These are phyloP conservation scores for Ciconia nigra DNA, from an alignment of 2,797 vertebrate genomes.

Conservation along the genomic window DNA sequence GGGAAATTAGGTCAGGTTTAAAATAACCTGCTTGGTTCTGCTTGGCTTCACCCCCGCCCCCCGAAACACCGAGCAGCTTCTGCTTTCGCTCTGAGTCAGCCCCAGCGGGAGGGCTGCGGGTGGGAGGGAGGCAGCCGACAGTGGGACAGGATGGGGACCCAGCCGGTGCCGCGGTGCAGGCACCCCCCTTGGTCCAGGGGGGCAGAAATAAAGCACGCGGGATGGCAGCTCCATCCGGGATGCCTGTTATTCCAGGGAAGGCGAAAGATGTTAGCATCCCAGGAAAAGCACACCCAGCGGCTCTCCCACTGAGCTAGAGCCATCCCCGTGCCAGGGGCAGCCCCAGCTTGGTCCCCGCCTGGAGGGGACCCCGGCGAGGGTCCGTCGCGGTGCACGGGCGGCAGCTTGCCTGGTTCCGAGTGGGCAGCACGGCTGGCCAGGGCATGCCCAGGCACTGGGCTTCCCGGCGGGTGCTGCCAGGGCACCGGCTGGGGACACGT, in stretches of 20 bases:
- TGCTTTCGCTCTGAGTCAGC: slow-evolving; percentile 82
- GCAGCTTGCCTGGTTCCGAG: not conserved
- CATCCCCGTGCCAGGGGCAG: not conserved
- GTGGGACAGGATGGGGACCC: not conserved
- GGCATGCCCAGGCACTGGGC: not conserved
- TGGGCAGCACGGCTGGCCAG: rapidly evolving
- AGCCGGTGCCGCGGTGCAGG: rapidly evolving
- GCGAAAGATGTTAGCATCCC: not conserved
- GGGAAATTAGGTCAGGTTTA: slow-evolving; percentile 70
- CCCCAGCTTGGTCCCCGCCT: not conserved
- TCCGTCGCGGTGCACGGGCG: not conserved
- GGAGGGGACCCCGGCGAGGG: not conserved
- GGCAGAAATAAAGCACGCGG: not conserved
- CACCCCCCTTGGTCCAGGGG: not conserved
- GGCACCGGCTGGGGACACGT: not conserved
- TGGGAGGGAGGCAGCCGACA: not conserved
- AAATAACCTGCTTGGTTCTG: slow-evolving; percentile 78
- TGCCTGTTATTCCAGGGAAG: not conserved
- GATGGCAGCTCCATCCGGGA: not conserved
- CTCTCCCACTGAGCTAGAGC: not conserved
- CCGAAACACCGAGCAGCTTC: slow-evolving; percentile 64
- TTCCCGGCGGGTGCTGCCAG: not conserved
- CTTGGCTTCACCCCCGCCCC: slow-evolving; percentile 69
- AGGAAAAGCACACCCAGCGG: not conserved
- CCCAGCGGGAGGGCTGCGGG: not conserved